phyloP scores from a whole-genome alignment of 2,113 vertebrate species.

The Glaucidium brasilianum region DNA sequence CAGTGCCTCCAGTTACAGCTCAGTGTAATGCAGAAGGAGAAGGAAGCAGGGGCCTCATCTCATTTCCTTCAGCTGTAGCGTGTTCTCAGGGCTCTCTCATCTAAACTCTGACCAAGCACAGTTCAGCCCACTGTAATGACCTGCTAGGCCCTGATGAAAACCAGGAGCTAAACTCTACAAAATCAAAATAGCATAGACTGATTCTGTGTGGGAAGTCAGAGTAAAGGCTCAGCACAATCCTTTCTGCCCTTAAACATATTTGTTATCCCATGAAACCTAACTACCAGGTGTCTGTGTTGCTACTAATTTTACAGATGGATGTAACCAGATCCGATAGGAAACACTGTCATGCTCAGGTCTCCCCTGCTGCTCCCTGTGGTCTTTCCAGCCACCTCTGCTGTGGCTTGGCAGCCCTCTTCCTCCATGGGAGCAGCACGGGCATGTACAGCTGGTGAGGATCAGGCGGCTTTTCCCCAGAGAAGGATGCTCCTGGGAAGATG shows the following conservation, averaged over 20 bases:
- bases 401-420: neutral
- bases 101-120: neutral
- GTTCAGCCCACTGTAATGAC: neutral
- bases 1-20: neutral
- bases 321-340: neutral
- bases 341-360: neutral
- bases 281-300: neutral
- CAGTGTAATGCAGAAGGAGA: neutral
- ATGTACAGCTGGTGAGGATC: neutral
- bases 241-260: neutral
- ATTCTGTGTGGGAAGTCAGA: neutral
- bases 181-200: neutral
- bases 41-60: neutral
- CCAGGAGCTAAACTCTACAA: neutral
- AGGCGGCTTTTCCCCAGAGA: neutral
- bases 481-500: neutral
- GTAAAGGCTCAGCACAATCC: neutral
- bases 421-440: neutral
- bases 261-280: neutral
- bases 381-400: neutral
- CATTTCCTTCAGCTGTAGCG: neutral
- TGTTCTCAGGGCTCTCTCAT: neutral
- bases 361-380: neutral
- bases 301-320: neutral
- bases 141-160: neutral